Evolutionary conservation across 2,113 vertebrate genomes (phyloP).

Genomic region (Coptodon bakossiorum): DNA sequence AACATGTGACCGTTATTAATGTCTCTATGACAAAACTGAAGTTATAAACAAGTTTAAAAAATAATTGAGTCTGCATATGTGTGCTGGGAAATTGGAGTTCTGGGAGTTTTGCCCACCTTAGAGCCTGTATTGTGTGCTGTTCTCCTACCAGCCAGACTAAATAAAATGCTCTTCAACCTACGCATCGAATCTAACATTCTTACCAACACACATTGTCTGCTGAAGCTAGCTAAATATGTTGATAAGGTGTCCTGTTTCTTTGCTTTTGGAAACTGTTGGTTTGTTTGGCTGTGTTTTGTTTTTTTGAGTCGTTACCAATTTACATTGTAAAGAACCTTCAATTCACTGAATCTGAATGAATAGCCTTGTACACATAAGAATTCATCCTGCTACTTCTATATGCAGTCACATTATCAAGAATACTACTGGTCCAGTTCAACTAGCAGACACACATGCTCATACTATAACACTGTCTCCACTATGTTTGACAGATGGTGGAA

Average conservation of each 20-base stretch:
- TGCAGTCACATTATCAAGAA: background rate
- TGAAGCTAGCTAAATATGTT: background rate
- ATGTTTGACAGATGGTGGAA: background rate
- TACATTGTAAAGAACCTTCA: background rate
- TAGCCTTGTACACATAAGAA: background rate
- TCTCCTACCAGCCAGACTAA: background rate
- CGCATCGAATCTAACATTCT: background rate
- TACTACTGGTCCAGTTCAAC: background rate
- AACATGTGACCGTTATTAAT: background rate
- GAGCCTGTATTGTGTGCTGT: background rate
- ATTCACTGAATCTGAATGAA: background rate
- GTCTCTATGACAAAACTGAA: background rate
- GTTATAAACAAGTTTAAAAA: background rate
- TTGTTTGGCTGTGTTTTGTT: background rate
- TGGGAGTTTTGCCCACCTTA: background rate
- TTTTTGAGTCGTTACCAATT: background rate
- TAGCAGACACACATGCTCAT: background rate
- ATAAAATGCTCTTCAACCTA: background rate
- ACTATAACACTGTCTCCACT: background rate
- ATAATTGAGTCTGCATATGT: background rate
- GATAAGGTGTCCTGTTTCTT: background rate
- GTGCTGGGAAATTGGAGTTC: background rate
- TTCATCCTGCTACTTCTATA: background rate
- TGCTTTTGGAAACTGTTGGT: background rate
- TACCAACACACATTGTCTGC: background rate